Evolutionary conservation across 1,140 invertebrate genomes (phyloP), one percentile per base, ranked within the genome.

Genomic region (Rhagoletis zephyria): DNA sequence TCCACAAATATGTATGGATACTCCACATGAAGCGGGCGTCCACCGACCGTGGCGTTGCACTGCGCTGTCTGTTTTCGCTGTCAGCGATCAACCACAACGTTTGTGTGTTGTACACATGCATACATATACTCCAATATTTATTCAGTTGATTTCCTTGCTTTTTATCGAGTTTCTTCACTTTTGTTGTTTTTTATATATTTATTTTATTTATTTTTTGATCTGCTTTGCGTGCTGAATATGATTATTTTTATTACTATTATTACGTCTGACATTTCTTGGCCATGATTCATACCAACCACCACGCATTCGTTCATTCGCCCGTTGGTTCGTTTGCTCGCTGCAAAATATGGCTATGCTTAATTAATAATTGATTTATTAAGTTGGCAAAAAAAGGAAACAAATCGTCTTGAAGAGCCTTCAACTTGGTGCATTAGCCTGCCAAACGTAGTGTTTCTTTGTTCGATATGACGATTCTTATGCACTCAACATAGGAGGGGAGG

Each of bases 361-460:
- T 81, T 81, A 81, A 81, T 81, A 81, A 81, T 81, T 81, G 74
- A 81, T 81, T 81, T 81, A 81, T 81, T 81, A 81, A 81, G 74
- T 81, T 81, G 48, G 74, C 74, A 81, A 81, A 81, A 81, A 81
- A 81, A 81, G 74, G 48, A 81, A 81, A 56, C 45, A 51, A 56
- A 81, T 56, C 7, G 48, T 56, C 45, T 59, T 19, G 19, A 16
- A 56, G 48, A 81, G 74, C 74, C 74, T 81, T 81, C 74, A 81
- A 81, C 74, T 14, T 56, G 42, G 74, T 81, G 74, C 74, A 81
- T 81, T 81, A 12, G 74, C 74, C 48, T 81, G 48, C 1, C 74
- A 81, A 81, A 30, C n/a, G 14, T 30, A 59, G 74, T 0, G 7
- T 81, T 81, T 59, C 74, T 81, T 81, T 81, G 74, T 81, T 81